phyloP scores from a whole-genome alignment of 37 sponge, comb jelly and placozoan genomes.

The Chondrilla cf. caribensis region DNA sequence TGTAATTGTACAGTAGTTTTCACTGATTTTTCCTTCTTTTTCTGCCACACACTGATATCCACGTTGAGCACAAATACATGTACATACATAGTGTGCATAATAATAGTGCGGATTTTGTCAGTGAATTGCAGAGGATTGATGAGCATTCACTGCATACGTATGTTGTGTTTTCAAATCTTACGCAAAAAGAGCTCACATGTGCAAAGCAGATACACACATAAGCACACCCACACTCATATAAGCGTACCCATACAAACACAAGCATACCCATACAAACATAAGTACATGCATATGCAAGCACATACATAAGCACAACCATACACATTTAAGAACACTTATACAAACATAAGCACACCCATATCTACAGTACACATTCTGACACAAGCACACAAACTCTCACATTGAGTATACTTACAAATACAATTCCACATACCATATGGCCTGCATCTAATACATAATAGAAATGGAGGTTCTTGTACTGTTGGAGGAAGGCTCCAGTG shows the following conservation, averaged over 20 bases:
- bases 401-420: background rate
- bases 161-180: no score
- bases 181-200: no score
- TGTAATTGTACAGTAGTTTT: no score
- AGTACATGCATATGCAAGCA: background rate
- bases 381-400: background rate
- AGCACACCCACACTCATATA: background rate
- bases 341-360: background rate
- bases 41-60: no score
- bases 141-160: no score
- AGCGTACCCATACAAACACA: background rate
- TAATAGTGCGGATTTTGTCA: no score
- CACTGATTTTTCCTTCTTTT: no score
- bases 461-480: slow-evolving; percentile 50
- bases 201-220: background rate
- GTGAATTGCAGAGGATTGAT: no score
- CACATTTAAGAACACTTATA: background rate
- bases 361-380: background rate
- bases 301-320: background rate
- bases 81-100: no score
- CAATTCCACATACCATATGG: slow-evolving; percentile 61
- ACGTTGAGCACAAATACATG: no score
- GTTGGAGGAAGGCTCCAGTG: slow-evolving; percentile 62
- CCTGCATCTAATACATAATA: slow-evolving; percentile 78
- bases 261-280: background rate